Percentiles rank a stretch among this genome's conserved stretches.
phyloP scores from a whole-genome alignment of 2,113 vertebrate genomes.

The Hystrix cristata region DNA sequence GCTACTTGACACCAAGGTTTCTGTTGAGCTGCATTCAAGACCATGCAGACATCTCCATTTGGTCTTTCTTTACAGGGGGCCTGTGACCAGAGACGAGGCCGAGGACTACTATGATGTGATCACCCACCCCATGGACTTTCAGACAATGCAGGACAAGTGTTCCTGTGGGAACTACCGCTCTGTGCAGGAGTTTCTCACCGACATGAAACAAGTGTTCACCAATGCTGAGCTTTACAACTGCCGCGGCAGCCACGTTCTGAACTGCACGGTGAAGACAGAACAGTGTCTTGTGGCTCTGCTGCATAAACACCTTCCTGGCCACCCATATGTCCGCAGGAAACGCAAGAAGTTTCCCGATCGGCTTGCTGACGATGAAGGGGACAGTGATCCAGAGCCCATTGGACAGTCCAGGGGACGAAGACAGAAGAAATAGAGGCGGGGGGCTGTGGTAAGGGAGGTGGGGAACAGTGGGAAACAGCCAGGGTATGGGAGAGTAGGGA shows the following conservation, averaged over 20 bases:
- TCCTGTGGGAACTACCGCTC: slow-evolving; percentile 93
- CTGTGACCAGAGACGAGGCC: slow-evolving; percentile 94
- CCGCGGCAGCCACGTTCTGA: slow-evolving; percentile 93
- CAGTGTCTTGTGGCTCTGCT: slow-evolving; percentile 94
- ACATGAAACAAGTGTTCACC: slow-evolving; percentile 96
- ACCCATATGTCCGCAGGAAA: slow-evolving; percentile 93
- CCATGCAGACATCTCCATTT: background rate
- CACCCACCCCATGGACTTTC: slow-evolving; percentile 96
- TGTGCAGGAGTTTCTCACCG: slow-evolving; percentile 94
- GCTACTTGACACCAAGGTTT: slow-evolving; percentile 77
- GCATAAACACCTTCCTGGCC: slow-evolving; percentile 94
- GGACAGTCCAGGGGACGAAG: slow-evolving; percentile 88
- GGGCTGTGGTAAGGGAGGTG: slow-evolving; percentile 70
- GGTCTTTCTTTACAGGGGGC: slow-evolving; percentile 91
- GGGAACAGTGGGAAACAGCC: background rate
- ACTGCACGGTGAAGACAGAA: slow-evolving; percentile 96
- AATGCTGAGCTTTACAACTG: slow-evolving; percentile 97
- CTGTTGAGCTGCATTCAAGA: fast-evolving
- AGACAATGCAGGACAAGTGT: slow-evolving; percentile 96
- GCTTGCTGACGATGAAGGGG: slow-evolving; percentile 86
- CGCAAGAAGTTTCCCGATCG: slow-evolving; percentile 89
- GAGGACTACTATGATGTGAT: slow-evolving; percentile 97
- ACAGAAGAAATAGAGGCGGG: slow-evolving; percentile 88
- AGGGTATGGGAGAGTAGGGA: background rate
- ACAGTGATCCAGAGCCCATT: slow-evolving; percentile 87